Conservation (phyloP, 2,113 vertebrate genomes). For the Cottus gobio region DNA sequence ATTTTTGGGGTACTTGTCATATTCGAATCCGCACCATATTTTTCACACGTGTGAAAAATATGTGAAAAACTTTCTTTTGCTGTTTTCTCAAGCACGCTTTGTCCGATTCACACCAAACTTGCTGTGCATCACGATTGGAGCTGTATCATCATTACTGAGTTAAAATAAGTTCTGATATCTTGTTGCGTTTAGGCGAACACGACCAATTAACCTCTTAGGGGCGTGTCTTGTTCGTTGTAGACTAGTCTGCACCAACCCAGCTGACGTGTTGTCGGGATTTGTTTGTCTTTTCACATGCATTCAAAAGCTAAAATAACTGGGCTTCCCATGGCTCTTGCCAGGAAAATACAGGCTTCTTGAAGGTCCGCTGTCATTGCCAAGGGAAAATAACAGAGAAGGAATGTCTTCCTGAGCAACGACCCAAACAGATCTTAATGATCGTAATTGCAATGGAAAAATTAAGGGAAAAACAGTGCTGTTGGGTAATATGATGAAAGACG, state of each 20-base stretch:
- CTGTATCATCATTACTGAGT: too few species aligned
- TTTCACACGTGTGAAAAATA: too few species aligned
- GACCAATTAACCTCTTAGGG: too few species aligned
- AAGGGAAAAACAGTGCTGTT: conserved; percentile 5
- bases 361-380: conserved; percentile 51
- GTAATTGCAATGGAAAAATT: conserved; percentile 40
- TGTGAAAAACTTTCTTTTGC: too few species aligned
- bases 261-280: conserved; percentile 20
- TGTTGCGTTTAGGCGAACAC: too few species aligned
- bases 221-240: not conserved
- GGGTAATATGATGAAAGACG: conserved; percentile 30
- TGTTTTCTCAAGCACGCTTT: too few species aligned
- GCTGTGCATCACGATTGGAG: too few species aligned
- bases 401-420: conserved; percentile 44
- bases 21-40: too few species aligned
- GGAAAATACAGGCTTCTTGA: conserved; percentile 66
- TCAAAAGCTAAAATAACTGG: conserved; percentile 31
- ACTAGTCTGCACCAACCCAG: conserved; percentile 1
- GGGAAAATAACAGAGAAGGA: conserved; percentile 57
- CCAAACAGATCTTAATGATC: conserved; percentile 54
- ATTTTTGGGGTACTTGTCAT: too few species aligned
- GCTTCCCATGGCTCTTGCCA: conserved; percentile 59
- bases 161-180: too few species aligned
- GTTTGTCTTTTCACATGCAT: conserved; percentile 25
- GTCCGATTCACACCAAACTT: too few species aligned